Evolutionary conservation across 92 coral and sea anemone genomes (phyloP).

Genomic region (Epizoanthus rinbou): DNA sequence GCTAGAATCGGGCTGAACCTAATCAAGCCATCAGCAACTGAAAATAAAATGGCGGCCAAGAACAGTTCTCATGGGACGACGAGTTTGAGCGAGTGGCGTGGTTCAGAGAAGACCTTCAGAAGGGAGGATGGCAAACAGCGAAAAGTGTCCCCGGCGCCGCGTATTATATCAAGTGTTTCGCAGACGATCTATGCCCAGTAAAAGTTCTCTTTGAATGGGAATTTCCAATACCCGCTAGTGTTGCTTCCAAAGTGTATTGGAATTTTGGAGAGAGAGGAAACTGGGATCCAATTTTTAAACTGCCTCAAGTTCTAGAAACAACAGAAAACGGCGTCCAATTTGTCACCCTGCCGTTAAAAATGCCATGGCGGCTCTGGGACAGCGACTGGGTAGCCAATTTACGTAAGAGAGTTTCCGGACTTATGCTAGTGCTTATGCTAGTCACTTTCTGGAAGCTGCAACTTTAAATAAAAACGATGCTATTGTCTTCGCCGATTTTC

Average conservation of each 20-base stretch:
- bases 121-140: constrained; percentile 3
- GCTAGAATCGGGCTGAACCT: too few species aligned
- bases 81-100: background rate
- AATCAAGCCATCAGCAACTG: too few species aligned
- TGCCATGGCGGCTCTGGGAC: background rate
- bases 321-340: background rate
- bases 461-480: too few species aligned
- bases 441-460: too few species aligned
- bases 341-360: background rate
- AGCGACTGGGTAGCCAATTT: background rate
- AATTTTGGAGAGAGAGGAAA: background rate
- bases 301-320: background rate
- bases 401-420: background rate
- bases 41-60: too few species aligned
- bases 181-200: too few species aligned
- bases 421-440: too few species aligned
- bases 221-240: constrained; percentile 2
- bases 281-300: background rate
- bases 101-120: background rate
- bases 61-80: background rate
- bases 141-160: background rate
- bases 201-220: background rate
- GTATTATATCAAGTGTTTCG: background rate
- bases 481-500: too few species aligned
- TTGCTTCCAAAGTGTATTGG: background rate